Evolutionary conservation across 92 coral and sea anemone species (phyloP), one percentile per base, ranked within the genome.

Genomic region (Paramuricea clavata): DNA sequence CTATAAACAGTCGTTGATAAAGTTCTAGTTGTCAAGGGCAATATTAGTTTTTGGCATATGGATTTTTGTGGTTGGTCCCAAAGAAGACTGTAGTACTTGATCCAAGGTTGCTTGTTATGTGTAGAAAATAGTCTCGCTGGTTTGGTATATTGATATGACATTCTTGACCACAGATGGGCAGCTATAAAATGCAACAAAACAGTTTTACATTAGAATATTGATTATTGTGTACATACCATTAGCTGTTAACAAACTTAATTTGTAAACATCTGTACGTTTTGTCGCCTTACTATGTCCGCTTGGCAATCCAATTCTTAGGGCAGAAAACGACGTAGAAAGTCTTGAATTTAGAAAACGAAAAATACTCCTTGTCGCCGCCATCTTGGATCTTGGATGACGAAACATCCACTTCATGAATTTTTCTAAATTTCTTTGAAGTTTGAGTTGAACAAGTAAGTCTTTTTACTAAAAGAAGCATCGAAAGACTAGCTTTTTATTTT

Each of bases 291-390:
- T 61, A 12, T 79, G 30, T 43, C 49, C 5, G 35, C 73, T 34
- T 1, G 23, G 30, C 7, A 59, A 13, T 26, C 54, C 36, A 60
- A 60, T 13, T 28, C 13, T 50, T 25, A 36, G 11, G 13, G 41
- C 12, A 27, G 30, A 54, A 76, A 49, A 30, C 43, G 26, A 23
- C 2, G 47, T 16, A 27, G 68, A 13, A 76, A 76, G 19, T 31
- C 33, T 26, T 16, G 64, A 30, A 54, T 36, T 27, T 30, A 49
- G 27, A 57, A 23, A 35, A n/a, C 82, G 25, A n/a, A 21, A 54
- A 76, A 35, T 39, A 30, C 54, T 41, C 73, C 56, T 32, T 22
- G 7, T 60, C 31, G 84, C 72, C 54, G 84, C 84, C 84, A 79
- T 79, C 52, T 79, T 79, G 72, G 73, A 79, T 52, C 1, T 32